Percentiles rank a stretch among this genome's conserved stretches.
phyloP scores from a whole-genome alignment of 2,888 invertebrate species.

The Ichneumoninae sp. region DNA sequence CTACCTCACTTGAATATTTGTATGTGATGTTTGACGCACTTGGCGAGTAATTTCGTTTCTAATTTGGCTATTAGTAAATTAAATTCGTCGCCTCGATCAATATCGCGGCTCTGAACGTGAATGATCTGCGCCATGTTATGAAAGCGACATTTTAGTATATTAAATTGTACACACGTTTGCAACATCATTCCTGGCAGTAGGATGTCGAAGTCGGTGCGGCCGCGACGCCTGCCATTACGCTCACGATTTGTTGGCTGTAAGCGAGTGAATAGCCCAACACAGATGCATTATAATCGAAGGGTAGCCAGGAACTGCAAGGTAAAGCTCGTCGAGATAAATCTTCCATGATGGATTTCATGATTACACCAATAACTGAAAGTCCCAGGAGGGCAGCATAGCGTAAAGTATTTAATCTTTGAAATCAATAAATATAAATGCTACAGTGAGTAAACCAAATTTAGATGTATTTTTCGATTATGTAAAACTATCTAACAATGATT shows the following conservation, averaged over 20 bases:
- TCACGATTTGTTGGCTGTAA: conserved; percentile 57
- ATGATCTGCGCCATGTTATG: background rate
- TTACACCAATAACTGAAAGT: background rate
- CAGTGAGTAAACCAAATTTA: background rate
- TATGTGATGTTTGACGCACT: conserved; percentile 25
- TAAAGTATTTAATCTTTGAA: conserved; percentile 14
- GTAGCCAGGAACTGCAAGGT: conserved; percentile 70
- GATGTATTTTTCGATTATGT: background rate
- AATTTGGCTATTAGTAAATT: conserved; percentile 2
- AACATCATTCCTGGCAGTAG: conserved; percentile 69
- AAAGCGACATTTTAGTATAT: conserved; percentile 63
- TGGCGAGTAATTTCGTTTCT: conserved; percentile 21
- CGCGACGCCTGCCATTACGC: conserved; percentile 21
- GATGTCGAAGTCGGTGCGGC: conserved; percentile 68
- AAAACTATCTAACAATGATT: background rate
- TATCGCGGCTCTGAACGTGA: too few species aligned
- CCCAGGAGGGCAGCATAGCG: conserved; percentile 2
- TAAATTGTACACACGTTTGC: conserved; percentile 68
- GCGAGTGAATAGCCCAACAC: conserved; percentile 57
- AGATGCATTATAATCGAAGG: conserved; percentile 61
- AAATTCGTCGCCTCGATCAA: conserved; percentile 45
- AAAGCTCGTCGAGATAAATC: conserved; percentile 57
- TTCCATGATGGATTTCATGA: conserved; percentile 48
- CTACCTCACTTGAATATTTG: conserved; percentile 47
- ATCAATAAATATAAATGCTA: background rate